Evolutionary conservation across 1,140 invertebrate species (phyloP).

Genomic region (Drosophila rufa): DNA sequence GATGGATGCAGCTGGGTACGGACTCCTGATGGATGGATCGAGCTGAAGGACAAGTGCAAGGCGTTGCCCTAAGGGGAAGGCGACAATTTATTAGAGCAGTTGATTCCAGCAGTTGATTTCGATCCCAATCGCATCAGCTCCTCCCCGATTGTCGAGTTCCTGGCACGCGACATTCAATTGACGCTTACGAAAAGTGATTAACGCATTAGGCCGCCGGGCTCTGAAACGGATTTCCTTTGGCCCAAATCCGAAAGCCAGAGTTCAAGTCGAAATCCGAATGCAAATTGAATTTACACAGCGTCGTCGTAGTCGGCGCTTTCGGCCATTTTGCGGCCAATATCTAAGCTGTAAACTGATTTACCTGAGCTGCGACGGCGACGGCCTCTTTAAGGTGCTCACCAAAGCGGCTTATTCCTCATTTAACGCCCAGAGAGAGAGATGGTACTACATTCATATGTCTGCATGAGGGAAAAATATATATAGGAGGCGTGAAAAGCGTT

Average conservation of each 20-base stretch:
- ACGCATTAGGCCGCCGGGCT: slow-evolving; percentile 61
- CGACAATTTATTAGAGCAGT: slow-evolving; percentile 78
- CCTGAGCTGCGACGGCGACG: slow-evolving; percentile 12
- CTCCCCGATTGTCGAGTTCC: slow-evolving; percentile 68
- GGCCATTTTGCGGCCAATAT: slow-evolving; percentile 52
- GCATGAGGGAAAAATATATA: background rate
- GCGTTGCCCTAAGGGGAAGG: slow-evolving; percentile 50
- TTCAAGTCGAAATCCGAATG: slow-evolving; percentile 28
- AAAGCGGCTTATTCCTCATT: slow-evolving; percentile 73
- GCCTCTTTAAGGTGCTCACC: slow-evolving; percentile 30
- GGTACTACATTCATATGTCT: background rate
- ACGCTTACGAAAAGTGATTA: slow-evolving; percentile 79
- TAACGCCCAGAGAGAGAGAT: slow-evolving; percentile 34
- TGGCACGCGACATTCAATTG: slow-evolving; percentile 79
- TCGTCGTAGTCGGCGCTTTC: slow-evolving; percentile 26
- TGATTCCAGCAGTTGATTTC: slow-evolving; percentile 60
- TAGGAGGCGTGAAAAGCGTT: slow-evolving; percentile 78
- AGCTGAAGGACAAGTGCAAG: slow-evolving; percentile 69
- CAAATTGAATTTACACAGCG: slow-evolving; percentile 69
- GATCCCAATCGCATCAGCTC: slow-evolving; percentile 45
- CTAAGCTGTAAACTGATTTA: slow-evolving; percentile 46
- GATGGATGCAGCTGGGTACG: slow-evolving; percentile 44
- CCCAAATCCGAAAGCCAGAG: slow-evolving; percentile 14
- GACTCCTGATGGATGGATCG: slow-evolving; percentile 29
- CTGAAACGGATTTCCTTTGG: slow-evolving; percentile 31